Evolutionary conservation across 2,113 vertebrate species (phyloP).

Genomic region (Telmatochromis brichardi): DNA sequence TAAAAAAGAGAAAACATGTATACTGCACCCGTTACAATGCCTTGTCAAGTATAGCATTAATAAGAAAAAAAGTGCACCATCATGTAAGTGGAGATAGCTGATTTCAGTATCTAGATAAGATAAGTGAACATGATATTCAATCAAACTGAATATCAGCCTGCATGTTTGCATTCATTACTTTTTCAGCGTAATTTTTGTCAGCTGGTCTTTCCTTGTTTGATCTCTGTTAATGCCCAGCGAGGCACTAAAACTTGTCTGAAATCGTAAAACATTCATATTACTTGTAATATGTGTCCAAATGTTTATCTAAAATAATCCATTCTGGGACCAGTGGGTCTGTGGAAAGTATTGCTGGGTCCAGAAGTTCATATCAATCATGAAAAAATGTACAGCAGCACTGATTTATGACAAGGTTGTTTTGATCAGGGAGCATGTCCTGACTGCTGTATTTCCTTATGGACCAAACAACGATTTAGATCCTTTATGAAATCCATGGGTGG

Average conservation of each 20-base stretch:
- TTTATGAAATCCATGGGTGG: neutral
- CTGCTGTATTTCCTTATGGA: neutral
- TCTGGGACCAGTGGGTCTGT: neutral
- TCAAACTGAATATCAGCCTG: neutral
- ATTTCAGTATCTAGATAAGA: neutral
- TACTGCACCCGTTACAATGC: neutral
- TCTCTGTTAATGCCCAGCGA: neutral
- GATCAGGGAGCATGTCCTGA: neutral
- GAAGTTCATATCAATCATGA: neutral
- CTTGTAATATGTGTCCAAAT: neutral
- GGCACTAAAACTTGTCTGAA: neutral
- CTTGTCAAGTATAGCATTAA: neutral
- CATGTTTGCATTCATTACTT: neutral
- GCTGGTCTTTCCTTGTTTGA: neutral
- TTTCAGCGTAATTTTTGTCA: neutral
- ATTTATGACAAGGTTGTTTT: neutral
- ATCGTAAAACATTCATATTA: neutral
- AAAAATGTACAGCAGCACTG: constrained; percentile 13
- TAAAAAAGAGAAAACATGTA: neutral
- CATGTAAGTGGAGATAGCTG: neutral
- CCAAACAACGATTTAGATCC: neutral
- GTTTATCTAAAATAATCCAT: neutral
- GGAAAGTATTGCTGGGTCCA: neutral
- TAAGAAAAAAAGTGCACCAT: neutral
- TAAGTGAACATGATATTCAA: neutral